Percentiles rank a stretch among this genome's conserved stretches.
These are phyloP conservation scores for Rousettus madagascariensis DNA, from an alignment of 2,797 vertebrate genomes.

Conservation along the genomic window DNA sequence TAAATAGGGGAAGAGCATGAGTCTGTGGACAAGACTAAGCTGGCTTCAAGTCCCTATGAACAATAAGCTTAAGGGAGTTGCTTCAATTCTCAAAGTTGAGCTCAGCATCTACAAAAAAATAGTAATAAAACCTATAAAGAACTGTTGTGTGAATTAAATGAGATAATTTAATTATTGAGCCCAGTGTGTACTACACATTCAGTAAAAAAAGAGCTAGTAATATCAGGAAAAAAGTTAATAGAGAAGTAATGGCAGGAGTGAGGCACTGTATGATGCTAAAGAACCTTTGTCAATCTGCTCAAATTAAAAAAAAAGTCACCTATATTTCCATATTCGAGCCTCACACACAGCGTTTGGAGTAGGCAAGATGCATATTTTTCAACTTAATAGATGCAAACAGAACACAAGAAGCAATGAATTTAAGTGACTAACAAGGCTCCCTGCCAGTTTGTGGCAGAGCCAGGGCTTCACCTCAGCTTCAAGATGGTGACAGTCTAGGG, in stretches of 20 bases:
- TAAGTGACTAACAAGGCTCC: background rate
- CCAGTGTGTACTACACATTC: background rate
- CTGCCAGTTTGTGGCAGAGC: rapidly evolving
- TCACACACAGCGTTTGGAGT: background rate
- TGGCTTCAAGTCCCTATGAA: background rate
- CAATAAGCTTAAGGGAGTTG: rapidly evolving
- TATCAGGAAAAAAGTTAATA: background rate
- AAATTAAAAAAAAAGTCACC: background rate
- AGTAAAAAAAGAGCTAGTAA: background rate
- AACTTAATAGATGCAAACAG: background rate
- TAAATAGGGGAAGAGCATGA: background rate
- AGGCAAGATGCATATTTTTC: background rate
- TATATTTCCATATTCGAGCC: background rate
- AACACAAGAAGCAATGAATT: background rate
- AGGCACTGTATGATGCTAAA: background rate
- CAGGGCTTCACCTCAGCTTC: background rate
- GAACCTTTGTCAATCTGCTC: background rate
- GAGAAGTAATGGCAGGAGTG: too few species aligned
- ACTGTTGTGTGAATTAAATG: background rate
- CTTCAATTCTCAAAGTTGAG: background rate
- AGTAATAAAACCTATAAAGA: background rate
- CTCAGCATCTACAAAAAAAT: background rate
- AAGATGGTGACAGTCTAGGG: rapidly evolving
- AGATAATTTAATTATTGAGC: background rate
- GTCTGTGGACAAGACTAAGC: background rate